A percentile compares a stretch with the other conserved stretches of the same genome.
Evolutionary conservation across 2,888 invertebrate genomes (phyloP).

Genomic region (Pimpla rufipes): DNA sequence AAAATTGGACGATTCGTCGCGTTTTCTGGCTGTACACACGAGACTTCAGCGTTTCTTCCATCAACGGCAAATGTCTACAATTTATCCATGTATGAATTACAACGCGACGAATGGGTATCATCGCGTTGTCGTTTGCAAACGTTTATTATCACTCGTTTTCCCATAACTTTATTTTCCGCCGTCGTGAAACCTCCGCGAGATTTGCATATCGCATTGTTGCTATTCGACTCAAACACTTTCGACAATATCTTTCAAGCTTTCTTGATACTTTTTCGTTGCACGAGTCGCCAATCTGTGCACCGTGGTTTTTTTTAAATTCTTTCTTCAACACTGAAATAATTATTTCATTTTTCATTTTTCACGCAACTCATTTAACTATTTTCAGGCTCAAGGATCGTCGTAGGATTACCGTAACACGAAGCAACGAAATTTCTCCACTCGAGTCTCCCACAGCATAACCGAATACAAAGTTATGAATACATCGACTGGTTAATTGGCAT

Average conservation of each 20-base stretch:
- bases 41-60: not conserved
- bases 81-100: conserved; percentile 11
- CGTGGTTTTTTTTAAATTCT: not conserved
- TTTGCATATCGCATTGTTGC: not conserved
- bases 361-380: not conserved
- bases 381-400: not conserved
- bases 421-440: conserved; percentile 20
- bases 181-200: not conserved
- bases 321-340: no score
- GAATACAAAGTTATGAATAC: conserved; percentile 28
- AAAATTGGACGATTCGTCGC: no score
- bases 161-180: conserved; percentile 4
- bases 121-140: not conserved
- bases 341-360: not conserved
- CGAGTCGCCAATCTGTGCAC: not conserved
- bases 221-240: not conserved
- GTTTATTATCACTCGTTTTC: conserved; percentile 10
- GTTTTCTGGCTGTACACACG: no score
- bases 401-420: conserved; percentile 13
- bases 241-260: not conserved
- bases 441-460: conserved; percentile 6
- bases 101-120: not conserved
- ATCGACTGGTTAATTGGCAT: conserved; percentile 34
- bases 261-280: not conserved
- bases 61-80: conserved; percentile 5